These are phyloP conservation scores for Scylla paramamosain DNA, from an alignment of 1,140 invertebrate genomes.

Conservation along the genomic window DNA sequence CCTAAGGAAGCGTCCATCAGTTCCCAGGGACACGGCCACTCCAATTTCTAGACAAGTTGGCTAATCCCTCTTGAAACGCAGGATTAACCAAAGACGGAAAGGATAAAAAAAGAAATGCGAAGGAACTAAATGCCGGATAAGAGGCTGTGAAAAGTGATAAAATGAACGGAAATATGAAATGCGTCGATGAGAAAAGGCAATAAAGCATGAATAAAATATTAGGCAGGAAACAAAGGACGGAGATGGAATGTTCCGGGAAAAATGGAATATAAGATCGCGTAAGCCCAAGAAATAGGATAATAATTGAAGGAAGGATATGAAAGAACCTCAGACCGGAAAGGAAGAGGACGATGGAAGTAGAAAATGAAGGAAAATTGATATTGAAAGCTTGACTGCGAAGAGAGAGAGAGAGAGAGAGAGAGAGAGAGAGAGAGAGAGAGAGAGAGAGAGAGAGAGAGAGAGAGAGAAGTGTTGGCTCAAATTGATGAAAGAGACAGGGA, in stretches of 20 bases:
- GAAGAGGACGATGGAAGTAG: not conserved
- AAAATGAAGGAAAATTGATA: not conserved
- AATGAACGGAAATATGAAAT: not conserved
- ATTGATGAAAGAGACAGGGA: not conserved
- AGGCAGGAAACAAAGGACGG: not conserved
- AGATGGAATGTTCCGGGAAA: not conserved
- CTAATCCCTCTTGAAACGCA: constrained; percentile 13
- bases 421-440: not conserved
- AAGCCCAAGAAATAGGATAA: too few relatives aligned
- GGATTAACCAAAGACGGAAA: constrained; percentile 14
- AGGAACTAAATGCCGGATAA: not conserved
- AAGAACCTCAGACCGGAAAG: not conserved
- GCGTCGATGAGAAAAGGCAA: not conserved
- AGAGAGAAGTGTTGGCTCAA: not conserved
- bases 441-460: not conserved
- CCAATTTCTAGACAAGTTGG: constrained; percentile 7
- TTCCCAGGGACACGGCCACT: not conserved
- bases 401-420: not conserved
- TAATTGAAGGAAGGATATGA: not conserved
- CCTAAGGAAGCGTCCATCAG: not conserved
- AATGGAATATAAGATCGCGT: too few relatives aligned
- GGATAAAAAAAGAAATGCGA: not conserved
- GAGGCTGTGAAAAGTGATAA: not conserved
- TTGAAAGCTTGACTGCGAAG: not conserved
- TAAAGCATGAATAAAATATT: not conserved